A percentile compares a stretch with the other conserved stretches of the same genome.
Conservation (phyloP, 2,888 invertebrate species). For the Cheiracanthium punctorium region DNA sequence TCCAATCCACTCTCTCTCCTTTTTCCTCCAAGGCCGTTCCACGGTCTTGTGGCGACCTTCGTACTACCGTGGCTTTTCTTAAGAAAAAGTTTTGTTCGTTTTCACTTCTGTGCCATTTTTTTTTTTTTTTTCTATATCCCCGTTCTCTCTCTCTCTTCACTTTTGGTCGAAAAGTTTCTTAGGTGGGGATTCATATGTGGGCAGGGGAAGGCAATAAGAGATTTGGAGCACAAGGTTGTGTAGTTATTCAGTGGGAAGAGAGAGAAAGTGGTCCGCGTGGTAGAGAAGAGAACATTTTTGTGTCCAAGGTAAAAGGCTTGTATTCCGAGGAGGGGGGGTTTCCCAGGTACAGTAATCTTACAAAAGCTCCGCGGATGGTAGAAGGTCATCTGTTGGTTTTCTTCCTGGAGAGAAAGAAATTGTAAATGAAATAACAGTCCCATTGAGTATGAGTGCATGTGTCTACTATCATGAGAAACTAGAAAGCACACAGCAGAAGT, state of each 20-base stretch:
- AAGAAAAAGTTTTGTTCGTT: slow-evolving; percentile 8
- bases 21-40: slow-evolving; percentile 61
- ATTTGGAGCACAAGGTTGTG: slow-evolving; percentile 7
- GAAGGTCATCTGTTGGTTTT: too few species aligned
- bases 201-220: not conserved
- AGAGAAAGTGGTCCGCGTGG: not conserved
- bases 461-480: too few species aligned
- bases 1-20: slow-evolving; percentile 48
- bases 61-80: slow-evolving; percentile 4
- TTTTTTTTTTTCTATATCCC: not conserved
- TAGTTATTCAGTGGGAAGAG: slow-evolving; percentile 1
- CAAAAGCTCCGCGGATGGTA: not conserved
- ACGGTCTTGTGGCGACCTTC: slow-evolving; percentile 61
- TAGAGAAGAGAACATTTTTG: not conserved
- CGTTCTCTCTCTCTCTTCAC: not conserved
- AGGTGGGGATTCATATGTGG: not conserved
- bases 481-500: too few species aligned
- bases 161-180: not conserved
- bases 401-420: too few species aligned
- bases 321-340: not conserved
- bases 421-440: too few species aligned
- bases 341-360: not conserved
- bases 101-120: not conserved
- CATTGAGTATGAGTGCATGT: too few species aligned
- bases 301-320: not conserved